Base-by-base conservation (phyloP, 2,888 invertebrate genomes). In the Eremobia ochroleuca region DNA sequence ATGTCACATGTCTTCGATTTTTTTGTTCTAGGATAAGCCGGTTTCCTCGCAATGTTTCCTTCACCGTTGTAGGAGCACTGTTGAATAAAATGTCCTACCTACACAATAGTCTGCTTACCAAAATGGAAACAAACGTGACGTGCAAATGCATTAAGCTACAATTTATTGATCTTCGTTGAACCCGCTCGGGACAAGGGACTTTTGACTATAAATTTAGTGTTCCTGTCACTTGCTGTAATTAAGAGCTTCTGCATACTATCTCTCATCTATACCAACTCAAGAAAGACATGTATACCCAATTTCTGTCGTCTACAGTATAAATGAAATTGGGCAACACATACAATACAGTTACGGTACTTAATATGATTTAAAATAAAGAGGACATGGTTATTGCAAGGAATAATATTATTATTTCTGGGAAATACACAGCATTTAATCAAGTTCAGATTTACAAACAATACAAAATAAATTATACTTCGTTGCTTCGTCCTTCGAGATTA, bases 121-220 rank as follows among this genome's bases (percentile, higher is more conserved):
- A 8, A 1, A 15, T 62, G 37, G 28, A 67, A 75, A 31, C n/a
- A 40, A 15, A 11, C n/a, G 64, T 52, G 58, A 75, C 37, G 31
- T 61, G 34, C 18, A 46, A 28, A 86, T 86, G 90, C 86, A 89
- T 90, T 90, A 72, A 59, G 86, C 72, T 73, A 77, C 61, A 77
- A 75, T 76, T 82, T 82, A 82, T 86, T 71, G 78, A 82, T 85
- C 75, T 72, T 71, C 55, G 66, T 34, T 34, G 62, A 64, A 68
- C 77, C 82, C 67, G 73, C 52, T 62, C 73, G 66, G 62, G 80
- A 78, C 87, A 75, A 64, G 70, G 73, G 84, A 76, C 76, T 83
- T 77, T 76, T 74, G 80, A 64, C 84, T 76, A 84, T 78, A 77
- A 81, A 87, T 85, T 85, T 76, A 76, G 83, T 75, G 77, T 75